Percentiles rank a stretch among this genome's conserved stretches.
These are phyloP conservation scores for Strigamia transsilvanica DNA, from an alignment of 2,888 invertebrate species.

Conservation along the genomic window DNA sequence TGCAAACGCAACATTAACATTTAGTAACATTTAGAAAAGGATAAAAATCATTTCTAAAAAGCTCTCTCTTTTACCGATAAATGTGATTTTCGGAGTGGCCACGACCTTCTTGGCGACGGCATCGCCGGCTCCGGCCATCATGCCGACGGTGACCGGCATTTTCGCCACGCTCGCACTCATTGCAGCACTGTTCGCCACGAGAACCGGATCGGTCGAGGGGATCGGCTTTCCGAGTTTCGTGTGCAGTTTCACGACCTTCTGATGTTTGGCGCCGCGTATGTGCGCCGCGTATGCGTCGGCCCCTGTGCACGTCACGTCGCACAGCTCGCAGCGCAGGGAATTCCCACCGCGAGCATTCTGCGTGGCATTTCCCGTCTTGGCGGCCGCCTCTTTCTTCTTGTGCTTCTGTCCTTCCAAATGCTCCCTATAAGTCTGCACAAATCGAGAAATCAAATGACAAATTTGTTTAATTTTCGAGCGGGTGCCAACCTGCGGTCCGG, in stretches of 20 bases:
- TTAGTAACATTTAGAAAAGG: too few relatives aligned
- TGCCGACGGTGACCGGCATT: constrained; percentile 59
- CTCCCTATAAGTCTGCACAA: constrained; percentile 81
- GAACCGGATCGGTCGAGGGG: constrained; percentile 92
- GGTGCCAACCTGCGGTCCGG: constrained; percentile 84
- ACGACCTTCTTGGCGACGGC: constrained; percentile 66
- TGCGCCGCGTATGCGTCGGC: constrained; percentile 98
- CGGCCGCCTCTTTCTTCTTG: constrained; percentile 94
- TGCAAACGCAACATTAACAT: constrained; percentile 55
- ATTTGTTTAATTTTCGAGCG: too few relatives aligned
- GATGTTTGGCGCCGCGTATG: constrained; percentile 96
- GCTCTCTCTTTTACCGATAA: constrained; percentile 73
- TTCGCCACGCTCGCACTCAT: constrained; percentile 62
- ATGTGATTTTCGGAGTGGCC: constrained; percentile 82
- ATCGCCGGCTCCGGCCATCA: constrained; percentile 61
- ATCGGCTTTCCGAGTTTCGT: constrained; percentile 97
- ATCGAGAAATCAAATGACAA: too few relatives aligned
- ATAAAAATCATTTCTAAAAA: too few relatives aligned
- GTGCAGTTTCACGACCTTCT: constrained; percentile 94
- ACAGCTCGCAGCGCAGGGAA: constrained; percentile 92
- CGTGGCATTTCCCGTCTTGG: constrained; percentile 72
- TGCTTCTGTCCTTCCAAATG: constrained; percentile 99
- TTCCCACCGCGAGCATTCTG: constrained; percentile 68
- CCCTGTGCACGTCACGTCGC: constrained; percentile 98
- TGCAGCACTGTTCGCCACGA: constrained; percentile 67